Evolutionary conservation across 2,888 invertebrate genomes (phyloP).

Genomic region (Artemia sinica): DNA sequence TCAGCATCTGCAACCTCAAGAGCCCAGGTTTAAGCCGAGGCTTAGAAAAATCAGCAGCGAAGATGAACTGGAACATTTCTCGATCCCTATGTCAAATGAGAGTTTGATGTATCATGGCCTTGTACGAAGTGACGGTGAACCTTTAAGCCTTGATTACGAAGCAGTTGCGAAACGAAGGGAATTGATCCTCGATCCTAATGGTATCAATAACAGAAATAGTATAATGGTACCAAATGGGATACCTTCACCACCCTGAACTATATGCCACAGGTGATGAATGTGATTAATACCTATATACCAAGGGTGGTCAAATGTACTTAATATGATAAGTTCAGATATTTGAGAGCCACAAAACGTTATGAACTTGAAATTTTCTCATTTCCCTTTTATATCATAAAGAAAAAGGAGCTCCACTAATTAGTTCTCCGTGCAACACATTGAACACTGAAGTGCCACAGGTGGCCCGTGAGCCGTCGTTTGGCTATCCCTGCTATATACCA

Average conservation of each 20-base stretch:
- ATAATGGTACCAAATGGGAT: slow-evolving; percentile 7
- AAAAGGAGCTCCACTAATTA: too few relatives aligned
- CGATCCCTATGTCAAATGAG: slow-evolving; percentile 6
- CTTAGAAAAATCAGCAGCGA: slow-evolving; percentile 13
- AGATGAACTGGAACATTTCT: slow-evolving; percentile 7
- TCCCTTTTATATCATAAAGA: too few relatives aligned
- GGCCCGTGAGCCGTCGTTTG: too few relatives aligned
- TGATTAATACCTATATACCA: too few relatives aligned
- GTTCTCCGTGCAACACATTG: too few relatives aligned
- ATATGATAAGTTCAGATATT: too few relatives aligned
- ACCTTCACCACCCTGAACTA: background rate
- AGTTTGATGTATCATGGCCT: slow-evolving; percentile 7
- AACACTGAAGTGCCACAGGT: too few relatives aligned
- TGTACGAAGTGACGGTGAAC: slow-evolving; percentile 1
- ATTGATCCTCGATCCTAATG: background rate
- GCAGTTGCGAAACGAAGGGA: background rate
- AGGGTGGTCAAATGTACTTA: too few relatives aligned
- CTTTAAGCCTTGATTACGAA: background rate
- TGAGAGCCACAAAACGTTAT: too few relatives aligned
- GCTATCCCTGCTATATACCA: too few relatives aligned
- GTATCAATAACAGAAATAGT: background rate
- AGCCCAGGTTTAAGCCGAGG: background rate
- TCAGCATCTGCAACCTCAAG: background rate
- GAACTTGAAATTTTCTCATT: too few relatives aligned
- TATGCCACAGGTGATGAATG: too few relatives aligned